A percentile compares a stretch with the other conserved stretches of the same genome.
Evolutionary conservation across 1,140 invertebrate species (phyloP).

Genomic region (Hyles vespertilio): DNA sequence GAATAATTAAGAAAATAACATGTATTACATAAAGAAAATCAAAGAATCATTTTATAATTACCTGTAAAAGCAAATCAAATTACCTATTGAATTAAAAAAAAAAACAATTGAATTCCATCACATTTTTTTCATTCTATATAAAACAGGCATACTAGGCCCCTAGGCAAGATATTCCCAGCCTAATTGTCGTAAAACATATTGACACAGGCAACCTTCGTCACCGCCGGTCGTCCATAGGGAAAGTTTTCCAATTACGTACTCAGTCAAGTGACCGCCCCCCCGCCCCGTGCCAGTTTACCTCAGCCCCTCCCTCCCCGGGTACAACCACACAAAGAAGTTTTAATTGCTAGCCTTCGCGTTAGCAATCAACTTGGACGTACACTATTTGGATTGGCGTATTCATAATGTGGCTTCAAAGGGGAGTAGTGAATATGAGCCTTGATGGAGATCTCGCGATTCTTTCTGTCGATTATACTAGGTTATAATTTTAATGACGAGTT

Average conservation of each 20-base stretch:
- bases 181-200: slow-evolving; percentile 14
- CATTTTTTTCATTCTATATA: too few species aligned
- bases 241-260: slow-evolving; percentile 69
- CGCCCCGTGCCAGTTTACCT: slow-evolving; percentile 19
- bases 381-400: slow-evolving; percentile 56
- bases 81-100: too few species aligned
- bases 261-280: slow-evolving; percentile 48
- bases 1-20: too few species aligned
- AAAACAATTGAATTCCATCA: too few species aligned
- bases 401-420: slow-evolving; percentile 27
- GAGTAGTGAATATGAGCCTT: background rate
- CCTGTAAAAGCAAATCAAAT: too few species aligned
- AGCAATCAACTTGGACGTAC: slow-evolving; percentile 46
- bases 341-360: slow-evolving; percentile 65
- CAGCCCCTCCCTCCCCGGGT: slow-evolving; percentile 25
- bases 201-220: slow-evolving; percentile 60
- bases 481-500: too few species aligned
- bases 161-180: too few species aligned
- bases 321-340: slow-evolving; percentile 61
- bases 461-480: background rate
- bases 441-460: background rate
- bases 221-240: slow-evolving; percentile 35
- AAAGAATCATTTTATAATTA: too few species aligned
- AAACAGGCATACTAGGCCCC: too few species aligned
- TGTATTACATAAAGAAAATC: too few species aligned